Conservation (phyloP, 37 sponge, comb jelly and placozoan genomes). For the Ephydatia muelleri region DNA sequence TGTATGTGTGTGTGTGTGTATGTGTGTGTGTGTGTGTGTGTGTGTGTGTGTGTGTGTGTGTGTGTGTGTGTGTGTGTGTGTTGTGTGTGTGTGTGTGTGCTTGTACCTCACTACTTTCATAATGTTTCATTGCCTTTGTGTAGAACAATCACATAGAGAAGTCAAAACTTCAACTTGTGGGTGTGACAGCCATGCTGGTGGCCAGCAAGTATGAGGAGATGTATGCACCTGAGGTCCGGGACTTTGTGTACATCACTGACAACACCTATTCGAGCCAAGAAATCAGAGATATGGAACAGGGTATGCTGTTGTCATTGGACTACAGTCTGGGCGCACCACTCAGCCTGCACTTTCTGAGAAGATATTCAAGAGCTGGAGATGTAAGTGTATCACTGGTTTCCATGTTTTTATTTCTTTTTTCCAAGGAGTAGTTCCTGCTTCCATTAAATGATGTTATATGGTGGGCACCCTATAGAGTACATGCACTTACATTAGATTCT, state of each 20-base stretch:
- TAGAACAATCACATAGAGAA: conserved; percentile 57
- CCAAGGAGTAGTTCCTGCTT: too few relatives aligned
- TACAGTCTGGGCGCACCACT: conserved; percentile 92
- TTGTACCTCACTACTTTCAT: too few relatives aligned
- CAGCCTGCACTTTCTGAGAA: conserved; percentile 91
- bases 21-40: too few relatives aligned
- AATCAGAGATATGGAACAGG: conserved; percentile 88
- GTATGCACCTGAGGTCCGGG: conserved; percentile 93
- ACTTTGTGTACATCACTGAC: conserved; percentile 98
- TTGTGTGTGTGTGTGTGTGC: too few relatives aligned
- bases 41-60: too few relatives aligned
- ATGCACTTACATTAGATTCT: too few relatives aligned
- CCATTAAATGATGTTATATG: too few relatives aligned
- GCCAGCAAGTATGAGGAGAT: conserved; percentile 99
- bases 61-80: too few relatives aligned
- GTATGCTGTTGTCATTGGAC: conserved; percentile 78
- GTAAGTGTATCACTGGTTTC: conserved; percentile 39
- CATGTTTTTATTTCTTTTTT: too few relatives aligned
- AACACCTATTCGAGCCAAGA: conserved; percentile 78
- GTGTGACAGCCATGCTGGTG: conserved; percentile 95
- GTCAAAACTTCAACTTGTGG: conserved; percentile 91
- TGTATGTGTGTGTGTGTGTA: too few relatives aligned
- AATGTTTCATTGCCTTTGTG: not conserved
- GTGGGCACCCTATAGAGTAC: too few relatives aligned
- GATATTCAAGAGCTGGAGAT: conserved; percentile 97